These are phyloP conservation scores for Onthophagus sagittarius DNA, from an alignment of 2,888 invertebrate genomes.

Conservation along the genomic window DNA sequence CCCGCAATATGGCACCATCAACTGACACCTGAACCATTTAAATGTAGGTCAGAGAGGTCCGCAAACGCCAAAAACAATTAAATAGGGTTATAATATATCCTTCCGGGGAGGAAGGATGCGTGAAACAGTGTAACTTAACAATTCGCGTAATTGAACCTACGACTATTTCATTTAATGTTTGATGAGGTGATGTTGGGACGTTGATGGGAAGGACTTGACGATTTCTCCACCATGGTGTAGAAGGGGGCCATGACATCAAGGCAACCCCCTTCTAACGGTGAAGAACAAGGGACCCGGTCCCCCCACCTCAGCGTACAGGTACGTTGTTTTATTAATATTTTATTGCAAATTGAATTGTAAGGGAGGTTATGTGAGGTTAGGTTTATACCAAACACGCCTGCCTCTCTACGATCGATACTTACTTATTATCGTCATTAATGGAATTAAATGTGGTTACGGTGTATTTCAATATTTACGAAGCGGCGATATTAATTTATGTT, in stretches of 20 bases:
- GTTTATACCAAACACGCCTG: neutral
- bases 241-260: constrained; percentile 48
- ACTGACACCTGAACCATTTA: constrained; percentile 33
- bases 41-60: constrained; percentile 35
- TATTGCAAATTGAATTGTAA: neutral
- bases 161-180: neutral
- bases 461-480: neutral
- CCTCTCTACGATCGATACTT: neutral
- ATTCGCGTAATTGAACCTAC: neutral
- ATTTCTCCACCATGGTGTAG: constrained; percentile 43
- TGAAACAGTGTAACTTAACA: neutral
- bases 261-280: constrained; percentile 40
- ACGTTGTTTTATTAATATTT: neutral
- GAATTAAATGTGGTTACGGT: neutral
- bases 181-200: constrained; percentile 4
- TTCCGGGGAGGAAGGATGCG: neutral
- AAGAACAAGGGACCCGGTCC: constrained; percentile 35
- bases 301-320: constrained; percentile 35
- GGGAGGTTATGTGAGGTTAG: neutral
- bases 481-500: neutral
- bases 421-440: neutral
- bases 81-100: constrained; percentile 1
- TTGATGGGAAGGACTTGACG: constrained; percentile 22
- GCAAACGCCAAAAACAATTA: constrained; percentile 6
- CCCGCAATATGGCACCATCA: constrained; percentile 38